Evolutionary conservation across 2,797 vertebrate genomes (phyloP).

Genomic region (Enteromius treurensis): DNA sequence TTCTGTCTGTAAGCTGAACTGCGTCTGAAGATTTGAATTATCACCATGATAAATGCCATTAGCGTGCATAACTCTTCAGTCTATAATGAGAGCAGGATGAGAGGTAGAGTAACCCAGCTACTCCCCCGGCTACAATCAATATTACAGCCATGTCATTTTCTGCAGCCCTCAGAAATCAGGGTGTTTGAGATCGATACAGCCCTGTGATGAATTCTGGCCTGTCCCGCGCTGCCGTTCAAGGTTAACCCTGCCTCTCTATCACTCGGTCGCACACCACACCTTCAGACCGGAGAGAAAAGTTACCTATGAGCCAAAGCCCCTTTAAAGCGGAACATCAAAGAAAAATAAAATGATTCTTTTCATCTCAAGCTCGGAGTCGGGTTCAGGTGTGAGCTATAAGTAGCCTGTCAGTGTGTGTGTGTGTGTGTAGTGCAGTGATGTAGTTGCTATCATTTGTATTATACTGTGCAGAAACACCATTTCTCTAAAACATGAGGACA

Average conservation of each 20-base stretch:
- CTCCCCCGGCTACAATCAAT: conserved; percentile 53
- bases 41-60: conserved; percentile 33
- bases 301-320: conserved; percentile 45
- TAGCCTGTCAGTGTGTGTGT: conserved; percentile 25
- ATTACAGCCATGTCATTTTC: conserved; percentile 54
- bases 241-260: conserved; percentile 60
- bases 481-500: conserved; percentile 42
- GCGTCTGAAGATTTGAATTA: conserved; percentile 35
- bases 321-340: conserved; percentile 54
- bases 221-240: conserved; percentile 43
- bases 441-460: conserved; percentile 33
- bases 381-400: conserved; percentile 42
- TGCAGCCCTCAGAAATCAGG: conserved; percentile 54
- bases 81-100: conserved; percentile 42
- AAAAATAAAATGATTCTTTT: conserved; percentile 43
- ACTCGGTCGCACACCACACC: conserved; percentile 27
- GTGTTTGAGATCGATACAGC: conserved; percentile 53
- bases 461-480: conserved; percentile 35
- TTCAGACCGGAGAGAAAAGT: conserved; percentile 14
- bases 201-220: conserved; percentile 56
- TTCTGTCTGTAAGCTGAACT: conserved; percentile 13
- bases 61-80: conserved; percentile 48
- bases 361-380: conserved; percentile 21
- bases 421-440: conserved; percentile 2
- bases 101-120: conserved; percentile 35